Evolutionary conservation across 2,113 vertebrate genomes (phyloP).

Genomic region (Bubo blakistoni): DNA sequence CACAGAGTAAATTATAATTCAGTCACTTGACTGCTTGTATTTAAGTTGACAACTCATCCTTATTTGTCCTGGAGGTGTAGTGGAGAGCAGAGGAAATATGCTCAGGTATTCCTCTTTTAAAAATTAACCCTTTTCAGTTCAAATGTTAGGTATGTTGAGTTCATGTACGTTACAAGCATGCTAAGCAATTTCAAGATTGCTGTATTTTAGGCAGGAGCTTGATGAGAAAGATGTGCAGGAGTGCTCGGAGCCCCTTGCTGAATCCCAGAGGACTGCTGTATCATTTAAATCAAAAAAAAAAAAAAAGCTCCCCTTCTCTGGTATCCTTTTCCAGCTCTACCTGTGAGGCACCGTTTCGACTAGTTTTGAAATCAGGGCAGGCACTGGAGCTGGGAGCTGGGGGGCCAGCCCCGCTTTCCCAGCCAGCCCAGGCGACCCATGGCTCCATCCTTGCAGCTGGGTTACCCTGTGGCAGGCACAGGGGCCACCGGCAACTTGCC

Average conservation of each 20-base stretch:
- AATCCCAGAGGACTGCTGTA: background rate
- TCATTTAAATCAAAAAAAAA: background rate
- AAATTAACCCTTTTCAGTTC: conserved; percentile 56
- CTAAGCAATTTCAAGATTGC: accelerated
- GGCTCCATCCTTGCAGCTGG: background rate
- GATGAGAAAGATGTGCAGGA: background rate
- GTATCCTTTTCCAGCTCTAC: background rate
- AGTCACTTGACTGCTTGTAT: conserved; percentile 85
- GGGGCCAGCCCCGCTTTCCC: background rate
- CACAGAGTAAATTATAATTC: conserved; percentile 93
- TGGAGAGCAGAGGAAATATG: conserved; percentile 28
- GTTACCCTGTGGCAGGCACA: accelerated
- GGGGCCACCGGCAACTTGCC: background rate
- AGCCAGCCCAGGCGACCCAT: no score
- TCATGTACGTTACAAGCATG: background rate
- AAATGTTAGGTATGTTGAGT: background rate
- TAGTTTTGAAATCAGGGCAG: background rate
- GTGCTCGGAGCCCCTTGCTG: background rate
- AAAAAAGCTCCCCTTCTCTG: background rate
- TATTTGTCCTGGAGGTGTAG: conserved; percentile 74
- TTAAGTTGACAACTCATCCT: conserved; percentile 80
- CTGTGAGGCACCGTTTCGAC: background rate
- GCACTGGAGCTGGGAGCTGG: background rate
- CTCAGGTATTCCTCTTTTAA: conserved; percentile 53
- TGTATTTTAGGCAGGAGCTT: background rate